Evolutionary conservation across 2,113 vertebrate genomes (phyloP).

Genomic region (Cyanoderma ruficeps): DNA sequence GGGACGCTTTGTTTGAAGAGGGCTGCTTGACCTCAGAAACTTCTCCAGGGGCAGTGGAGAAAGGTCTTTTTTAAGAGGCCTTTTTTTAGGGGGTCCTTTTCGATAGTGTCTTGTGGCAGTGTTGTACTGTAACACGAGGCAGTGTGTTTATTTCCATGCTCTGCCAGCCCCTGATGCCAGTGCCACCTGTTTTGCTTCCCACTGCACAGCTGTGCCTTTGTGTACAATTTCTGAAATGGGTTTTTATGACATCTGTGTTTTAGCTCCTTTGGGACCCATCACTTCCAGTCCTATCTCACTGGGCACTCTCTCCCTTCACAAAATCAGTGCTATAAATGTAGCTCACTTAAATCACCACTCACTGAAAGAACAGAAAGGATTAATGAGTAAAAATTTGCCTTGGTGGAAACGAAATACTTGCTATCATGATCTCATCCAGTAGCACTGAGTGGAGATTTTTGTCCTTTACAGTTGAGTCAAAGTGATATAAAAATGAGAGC

Average conservation of each 20-base stretch:
- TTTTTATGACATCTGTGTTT: constrained; percentile 69
- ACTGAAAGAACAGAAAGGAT: not conserved
- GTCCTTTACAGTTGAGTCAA: not conserved
- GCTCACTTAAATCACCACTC: not conserved
- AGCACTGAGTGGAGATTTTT: not conserved
- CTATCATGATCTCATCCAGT: not conserved
- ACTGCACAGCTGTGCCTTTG: constrained; percentile 17
- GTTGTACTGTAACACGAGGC: not conserved
- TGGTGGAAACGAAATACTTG: not conserved
- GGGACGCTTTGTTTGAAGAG: constrained; percentile 13
- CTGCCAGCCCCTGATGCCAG: not conserved
- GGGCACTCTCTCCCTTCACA: not conserved
- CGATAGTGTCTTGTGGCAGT: not conserved
- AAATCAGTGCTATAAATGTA: constrained; percentile 4
- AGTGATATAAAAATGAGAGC: not conserved
- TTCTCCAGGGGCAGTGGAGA: not conserved
- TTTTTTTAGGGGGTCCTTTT: not conserved
- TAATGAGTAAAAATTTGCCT: not conserved
- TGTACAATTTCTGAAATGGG: constrained; percentile 43
- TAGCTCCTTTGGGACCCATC: constrained; percentile 32
- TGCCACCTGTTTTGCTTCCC: constrained; percentile 30
- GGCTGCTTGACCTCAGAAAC: not conserved
- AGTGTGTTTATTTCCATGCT: not conserved
- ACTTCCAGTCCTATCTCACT: constrained; percentile 8
- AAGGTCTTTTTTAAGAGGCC: not conserved